phyloP scores from a whole-genome alignment of 2,888 invertebrate species.

The Sphecodes monilicornis region DNA sequence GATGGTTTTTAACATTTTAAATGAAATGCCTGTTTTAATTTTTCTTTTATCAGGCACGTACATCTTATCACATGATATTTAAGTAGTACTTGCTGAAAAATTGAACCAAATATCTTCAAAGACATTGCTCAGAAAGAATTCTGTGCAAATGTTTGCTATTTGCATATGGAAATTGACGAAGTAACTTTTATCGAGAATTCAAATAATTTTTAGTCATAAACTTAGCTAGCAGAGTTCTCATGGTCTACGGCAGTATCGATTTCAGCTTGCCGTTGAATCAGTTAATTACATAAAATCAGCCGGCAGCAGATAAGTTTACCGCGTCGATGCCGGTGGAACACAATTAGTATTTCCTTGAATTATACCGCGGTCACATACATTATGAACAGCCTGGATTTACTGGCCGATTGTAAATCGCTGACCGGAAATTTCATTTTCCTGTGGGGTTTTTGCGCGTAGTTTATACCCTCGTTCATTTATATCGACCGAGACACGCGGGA shows the following conservation, averaged over 20 bases:
- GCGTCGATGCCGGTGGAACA: conserved; percentile 9
- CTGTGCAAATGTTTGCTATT: neutral
- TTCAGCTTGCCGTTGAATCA: conserved; percentile 60
- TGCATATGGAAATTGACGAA: neutral
- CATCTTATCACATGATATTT: no score
- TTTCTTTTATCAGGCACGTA: no score
- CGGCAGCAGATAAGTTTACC: conserved; percentile 52
- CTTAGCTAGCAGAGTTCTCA: neutral
- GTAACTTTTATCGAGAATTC: neutral
- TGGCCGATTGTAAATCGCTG: neutral
- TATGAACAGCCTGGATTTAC: conserved; percentile 22
- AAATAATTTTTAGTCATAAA: neutral
- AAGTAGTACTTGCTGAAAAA: no score
- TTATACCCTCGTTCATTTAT: conserved; percentile 21
- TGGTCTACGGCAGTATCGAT: neutral
- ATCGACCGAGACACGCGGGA: neutral
- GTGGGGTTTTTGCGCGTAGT: conserved; percentile 4
- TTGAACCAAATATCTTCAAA: no score
- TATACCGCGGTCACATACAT: conserved; percentile 18
- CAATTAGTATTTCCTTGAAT: conserved; percentile 37
- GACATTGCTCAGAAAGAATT: no score
- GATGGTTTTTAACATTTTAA: no score
- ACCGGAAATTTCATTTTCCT: conserved; percentile 34
- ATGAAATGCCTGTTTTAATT: no score
- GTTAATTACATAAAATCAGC: conserved; percentile 70